phyloP scores from a whole-genome alignment of 1,140 invertebrate genomes.

The Drosophila pallidifrons region DNA sequence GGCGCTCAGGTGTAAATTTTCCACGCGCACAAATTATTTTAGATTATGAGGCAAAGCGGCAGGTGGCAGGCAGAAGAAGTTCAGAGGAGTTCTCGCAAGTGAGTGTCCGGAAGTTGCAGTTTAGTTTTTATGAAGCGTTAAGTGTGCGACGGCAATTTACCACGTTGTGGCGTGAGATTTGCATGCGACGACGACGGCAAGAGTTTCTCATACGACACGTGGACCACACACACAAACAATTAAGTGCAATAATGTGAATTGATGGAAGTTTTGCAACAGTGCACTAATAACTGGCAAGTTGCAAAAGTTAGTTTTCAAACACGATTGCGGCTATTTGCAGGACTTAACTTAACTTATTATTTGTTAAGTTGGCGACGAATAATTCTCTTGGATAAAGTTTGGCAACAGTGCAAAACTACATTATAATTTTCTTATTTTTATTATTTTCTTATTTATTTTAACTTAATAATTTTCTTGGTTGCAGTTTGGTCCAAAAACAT shows the following conservation, averaged over 20 bases:
- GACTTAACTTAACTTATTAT: too few species aligned
- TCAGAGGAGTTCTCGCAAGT: neutral
- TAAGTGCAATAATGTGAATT: conserved; percentile 48
- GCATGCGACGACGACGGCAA: conserved; percentile 49
- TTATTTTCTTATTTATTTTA: too few species aligned
- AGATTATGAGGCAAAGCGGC: conserved; percentile 67
- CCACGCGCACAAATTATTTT: conserved; percentile 78
- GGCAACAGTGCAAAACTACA: conserved; percentile 6
- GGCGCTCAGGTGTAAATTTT: conserved; percentile 74
- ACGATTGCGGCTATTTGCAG: conserved; percentile 4
- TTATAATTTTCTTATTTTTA: too few species aligned
- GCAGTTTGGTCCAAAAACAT: neutral
- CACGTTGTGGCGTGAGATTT: conserved; percentile 41
- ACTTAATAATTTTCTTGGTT: neutral
- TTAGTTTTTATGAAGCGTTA: conserved; percentile 76
- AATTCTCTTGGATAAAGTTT: neutral
- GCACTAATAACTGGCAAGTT: conserved; percentile 27
- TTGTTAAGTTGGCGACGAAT: neutral
- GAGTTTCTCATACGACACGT: conserved; percentile 64
- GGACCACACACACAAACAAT: conserved; percentile 59
- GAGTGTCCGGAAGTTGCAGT: conserved; percentile 69
- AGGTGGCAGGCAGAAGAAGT: conserved; percentile 16
- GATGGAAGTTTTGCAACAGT: conserved; percentile 38
- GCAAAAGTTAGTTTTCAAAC: conserved; percentile 4
- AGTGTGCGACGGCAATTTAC: conserved; percentile 36